Conservation (phyloP, 92 coral and sea anemone species). For the Pocillopora grandis region DNA sequence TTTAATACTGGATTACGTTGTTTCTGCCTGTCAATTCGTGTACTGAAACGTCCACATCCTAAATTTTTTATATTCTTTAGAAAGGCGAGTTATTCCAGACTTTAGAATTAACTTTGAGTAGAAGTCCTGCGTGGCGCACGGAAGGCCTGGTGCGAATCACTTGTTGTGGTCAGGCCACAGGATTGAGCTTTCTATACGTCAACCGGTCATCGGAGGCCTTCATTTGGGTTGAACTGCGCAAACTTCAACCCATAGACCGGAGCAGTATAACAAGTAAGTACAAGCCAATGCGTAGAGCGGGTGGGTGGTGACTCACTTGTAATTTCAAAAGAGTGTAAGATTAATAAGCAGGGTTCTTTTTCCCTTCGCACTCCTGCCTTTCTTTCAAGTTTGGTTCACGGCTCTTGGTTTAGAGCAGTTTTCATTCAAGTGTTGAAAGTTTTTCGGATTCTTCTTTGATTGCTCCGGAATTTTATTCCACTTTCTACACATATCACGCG, state of each 20-base stretch:
- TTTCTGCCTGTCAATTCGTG: not conserved
- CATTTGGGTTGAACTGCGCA: conserved; percentile 61
- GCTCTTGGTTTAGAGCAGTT: too few species aligned
- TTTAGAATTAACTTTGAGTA: conserved; percentile 40
- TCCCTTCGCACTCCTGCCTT: too few species aligned
- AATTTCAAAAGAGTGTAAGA: too few species aligned
- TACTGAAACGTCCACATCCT: not conserved
- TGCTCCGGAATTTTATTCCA: too few species aligned
- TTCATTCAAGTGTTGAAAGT: too few species aligned
- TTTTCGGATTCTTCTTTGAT: too few species aligned
- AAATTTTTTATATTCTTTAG: conserved; percentile 24
- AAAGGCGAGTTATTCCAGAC: conserved; percentile 62
- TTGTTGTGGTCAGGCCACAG: conserved; percentile 72
- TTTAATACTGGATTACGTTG: not conserved
- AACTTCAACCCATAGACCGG: conserved; percentile 63
- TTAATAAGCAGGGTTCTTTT: too few species aligned
- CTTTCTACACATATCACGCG: too few species aligned
- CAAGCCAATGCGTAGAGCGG: not conserved
- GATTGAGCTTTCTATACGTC: conserved; percentile 52
- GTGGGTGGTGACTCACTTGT: too few species aligned
- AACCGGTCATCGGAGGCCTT: conserved; percentile 59
- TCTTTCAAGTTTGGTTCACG: too few species aligned
- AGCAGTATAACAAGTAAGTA: conserved; percentile 38
- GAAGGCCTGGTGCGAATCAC: conserved; percentile 66
- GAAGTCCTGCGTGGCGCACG: conserved; percentile 45